Conservation (phyloP, 2,113 vertebrate genomes). For the Carassius auratus region DNA sequence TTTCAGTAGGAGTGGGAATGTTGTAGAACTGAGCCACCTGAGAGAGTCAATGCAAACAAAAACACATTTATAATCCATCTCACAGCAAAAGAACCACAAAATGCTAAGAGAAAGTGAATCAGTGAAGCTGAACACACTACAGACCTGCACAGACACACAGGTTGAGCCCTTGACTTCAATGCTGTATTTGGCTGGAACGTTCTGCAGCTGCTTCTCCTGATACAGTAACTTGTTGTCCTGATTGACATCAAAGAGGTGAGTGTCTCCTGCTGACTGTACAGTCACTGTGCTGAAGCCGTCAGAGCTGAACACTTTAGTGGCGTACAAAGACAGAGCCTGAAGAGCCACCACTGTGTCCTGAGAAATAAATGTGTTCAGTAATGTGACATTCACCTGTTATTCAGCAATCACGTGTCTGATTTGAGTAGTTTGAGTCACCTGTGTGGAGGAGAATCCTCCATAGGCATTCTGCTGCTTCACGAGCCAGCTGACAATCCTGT, state of each 20-base stretch:
- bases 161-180: constrained; percentile 67
- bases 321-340: constrained; percentile 53
- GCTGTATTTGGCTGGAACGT: constrained; percentile 72
- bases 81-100: too few species aligned
- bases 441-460: constrained; percentile 79
- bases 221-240: constrained; percentile 81
- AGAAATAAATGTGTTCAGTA: constrained; percentile 20
- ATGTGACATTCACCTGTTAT: not conserved
- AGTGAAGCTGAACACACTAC: not conserved
- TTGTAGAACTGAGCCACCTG: constrained; percentile 69
- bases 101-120: not conserved
- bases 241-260: constrained; percentile 75
- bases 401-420: not conserved
- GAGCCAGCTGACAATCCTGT: constrained; percentile 73
- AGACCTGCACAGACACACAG: constrained; percentile 80
- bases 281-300: constrained; percentile 49
- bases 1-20: constrained; percentile 61
- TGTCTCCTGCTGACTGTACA: constrained; percentile 57
- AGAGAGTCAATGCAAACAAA: not conserved
- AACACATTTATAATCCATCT: not conserved
- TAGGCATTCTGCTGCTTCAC: constrained; percentile 75
- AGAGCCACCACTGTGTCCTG: constrained; percentile 65
- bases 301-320: constrained; percentile 52
- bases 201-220: constrained; percentile 73
- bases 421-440: constrained; percentile 66